Percentiles rank a stretch among this genome's conserved stretches.
Conservation (phyloP, 2,113 vertebrate genomes). For the Prionailurus bengalensis region DNA sequence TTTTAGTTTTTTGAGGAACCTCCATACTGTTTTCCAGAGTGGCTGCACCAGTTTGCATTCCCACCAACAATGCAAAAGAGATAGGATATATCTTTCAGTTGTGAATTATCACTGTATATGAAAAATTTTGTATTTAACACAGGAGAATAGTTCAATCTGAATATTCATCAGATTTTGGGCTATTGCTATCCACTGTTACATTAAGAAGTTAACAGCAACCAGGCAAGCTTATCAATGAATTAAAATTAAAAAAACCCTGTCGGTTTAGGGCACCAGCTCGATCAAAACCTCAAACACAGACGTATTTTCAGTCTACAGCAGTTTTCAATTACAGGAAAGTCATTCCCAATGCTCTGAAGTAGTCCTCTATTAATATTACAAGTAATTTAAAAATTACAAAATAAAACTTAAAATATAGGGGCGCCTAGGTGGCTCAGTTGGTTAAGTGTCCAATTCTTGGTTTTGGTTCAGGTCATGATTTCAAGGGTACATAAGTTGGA, state of each 20-base stretch:
- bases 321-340: background rate
- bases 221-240: background rate
- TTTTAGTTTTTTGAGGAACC: no score
- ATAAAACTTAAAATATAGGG: background rate
- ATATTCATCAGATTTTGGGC: background rate
- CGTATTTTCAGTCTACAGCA: background rate
- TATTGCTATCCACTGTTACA: background rate
- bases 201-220: slow-evolving; percentile 18
- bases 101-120: slow-evolving; percentile 9
- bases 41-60: no score
- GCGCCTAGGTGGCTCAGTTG: no score
- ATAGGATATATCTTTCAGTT: background rate
- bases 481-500: no score
- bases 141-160: slow-evolving; percentile 28
- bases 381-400: slow-evolving; percentile 23
- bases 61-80: no score
- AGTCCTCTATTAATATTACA: background rate
- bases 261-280: background rate
- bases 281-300: background rate
- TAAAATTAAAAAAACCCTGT: background rate
- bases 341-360: background rate
- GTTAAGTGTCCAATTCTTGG: no score
- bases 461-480: no score
- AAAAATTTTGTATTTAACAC: background rate
- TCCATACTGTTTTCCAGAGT: no score